Evolutionary conservation across 2,888 invertebrate species (phyloP), one percentile per base, ranked within the genome.

Genomic region (Perizoma affinitatum): DNA sequence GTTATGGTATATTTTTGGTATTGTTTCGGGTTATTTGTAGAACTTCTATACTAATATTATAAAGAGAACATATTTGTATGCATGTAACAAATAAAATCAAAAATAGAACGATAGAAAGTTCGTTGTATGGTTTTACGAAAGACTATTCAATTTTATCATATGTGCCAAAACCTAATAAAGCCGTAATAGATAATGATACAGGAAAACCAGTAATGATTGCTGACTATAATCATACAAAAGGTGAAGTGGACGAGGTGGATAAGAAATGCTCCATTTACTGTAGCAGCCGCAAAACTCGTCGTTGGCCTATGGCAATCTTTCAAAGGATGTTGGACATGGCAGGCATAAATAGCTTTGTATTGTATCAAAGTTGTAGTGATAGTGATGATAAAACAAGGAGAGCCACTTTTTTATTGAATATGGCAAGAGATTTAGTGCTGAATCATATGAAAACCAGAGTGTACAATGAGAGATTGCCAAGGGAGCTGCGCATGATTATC

Each of bases 251-350:
- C 42, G 61, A 52, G 34, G 38, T 61, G 10, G 58, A 58, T 40
- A 58, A 62, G 40, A 61, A 63, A 38, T 63, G 59, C 41, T 59
- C 63, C 34, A 60, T 63, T 34, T 59, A 63, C 51, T 54, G 46
- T 54, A 52, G 57, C 54, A 60, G 59, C 54, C 60, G 63, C 38
- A 54, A 55, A 50, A 63, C 63, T 43, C 62, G 60, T 47, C 58
- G 66, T 4, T 66, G 66, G 66, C 61, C 68, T 46, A 66, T 66
- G 66, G 64, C 59, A 52, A 61, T 68, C 33, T 67, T 67, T 61
- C 57, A 65, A 44, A 53, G 67, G n/a, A 63, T 67, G 8, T 46
- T 68, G 44, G 67, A 41, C 8, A 41, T 41, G 41, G 41, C 41
- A 41, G 41, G 41, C 5, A 8, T 41, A 41, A 41, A 41, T 41